Percentiles rank a stretch among this genome's conserved stretches.
phyloP scores from a whole-genome alignment of 2,113 vertebrate species.

The Dendrocopos noguchii region DNA sequence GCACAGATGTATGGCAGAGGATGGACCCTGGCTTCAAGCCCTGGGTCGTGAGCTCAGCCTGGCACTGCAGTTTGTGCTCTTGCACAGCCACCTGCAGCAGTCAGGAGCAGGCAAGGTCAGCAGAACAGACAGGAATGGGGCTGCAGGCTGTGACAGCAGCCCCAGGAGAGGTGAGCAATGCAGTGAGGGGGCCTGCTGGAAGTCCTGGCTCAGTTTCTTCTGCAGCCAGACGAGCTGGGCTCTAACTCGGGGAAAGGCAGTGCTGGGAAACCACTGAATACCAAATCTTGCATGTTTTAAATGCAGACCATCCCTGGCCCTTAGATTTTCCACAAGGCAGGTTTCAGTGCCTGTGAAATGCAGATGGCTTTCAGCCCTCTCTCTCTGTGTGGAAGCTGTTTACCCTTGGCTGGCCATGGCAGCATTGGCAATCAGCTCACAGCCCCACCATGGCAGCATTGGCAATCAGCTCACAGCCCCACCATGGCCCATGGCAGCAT shows the following conservation, averaged over 20 bases:
- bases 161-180: neutral
- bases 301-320: neutral
- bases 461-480: neutral
- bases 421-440: neutral
- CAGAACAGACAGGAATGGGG: neutral
- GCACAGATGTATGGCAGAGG: neutral
- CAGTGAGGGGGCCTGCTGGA: neutral
- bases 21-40: neutral
- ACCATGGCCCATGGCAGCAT: neutral
- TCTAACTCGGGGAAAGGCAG: neutral
- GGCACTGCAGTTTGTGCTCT: neutral
- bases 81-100: neutral
- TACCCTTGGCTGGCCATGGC: neutral
- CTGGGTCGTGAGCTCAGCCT: neutral
- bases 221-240: neutral
- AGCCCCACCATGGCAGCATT: neutral
- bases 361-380: neutral
- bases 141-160: fast-evolving
- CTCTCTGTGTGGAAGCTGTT: neutral
- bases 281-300: neutral
- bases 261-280: neutral
- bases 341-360: neutral
- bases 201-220: neutral
- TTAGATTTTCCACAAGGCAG: neutral
- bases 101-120: neutral